Conservation (phyloP, 1,140 invertebrate genomes). For the Tenebrio molitor region DNA sequence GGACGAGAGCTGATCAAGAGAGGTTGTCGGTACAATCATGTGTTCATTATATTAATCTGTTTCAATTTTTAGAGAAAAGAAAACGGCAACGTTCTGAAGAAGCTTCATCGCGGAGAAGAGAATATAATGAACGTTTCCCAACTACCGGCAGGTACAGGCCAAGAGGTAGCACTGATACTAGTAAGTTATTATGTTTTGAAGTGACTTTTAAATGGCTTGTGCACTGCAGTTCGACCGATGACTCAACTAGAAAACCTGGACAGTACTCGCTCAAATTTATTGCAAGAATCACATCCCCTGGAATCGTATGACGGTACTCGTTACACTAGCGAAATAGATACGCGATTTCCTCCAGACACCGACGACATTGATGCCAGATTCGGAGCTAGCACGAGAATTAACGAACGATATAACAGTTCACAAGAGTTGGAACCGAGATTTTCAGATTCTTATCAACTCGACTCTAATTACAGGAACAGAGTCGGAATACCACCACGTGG, state of each 20-base stretch:
- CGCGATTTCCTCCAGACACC: slow-evolving; percentile 67
- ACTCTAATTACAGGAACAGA: slow-evolving; percentile 67
- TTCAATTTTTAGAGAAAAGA: slow-evolving; percentile 79
- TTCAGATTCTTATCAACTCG: slow-evolving; percentile 68
- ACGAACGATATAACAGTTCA: slow-evolving; percentile 61
- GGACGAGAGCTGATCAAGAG: slow-evolving; percentile 90
- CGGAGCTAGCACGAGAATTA: slow-evolving; percentile 70
- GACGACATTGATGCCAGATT: slow-evolving; percentile 74
- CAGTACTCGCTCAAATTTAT: slow-evolving; percentile 52
- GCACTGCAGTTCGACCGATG: slow-evolving; percentile 53
- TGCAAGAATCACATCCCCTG: slow-evolving; percentile 67
- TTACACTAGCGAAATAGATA: slow-evolving; percentile 69
- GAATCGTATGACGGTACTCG: slow-evolving; percentile 72
- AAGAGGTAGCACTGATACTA: slow-evolving; percentile 70
- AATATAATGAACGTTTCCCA: slow-evolving; percentile 77
- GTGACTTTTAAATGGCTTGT: slow-evolving; percentile 27
- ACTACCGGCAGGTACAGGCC: slow-evolving; percentile 70
- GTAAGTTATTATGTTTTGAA: slow-evolving; percentile 60
- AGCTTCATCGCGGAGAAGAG: slow-evolving; percentile 77
- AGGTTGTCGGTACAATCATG: slow-evolving; percentile 72
- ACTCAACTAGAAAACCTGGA: slow-evolving; percentile 54
- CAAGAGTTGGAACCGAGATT: slow-evolving; percentile 64
- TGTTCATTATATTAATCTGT: too few species aligned
- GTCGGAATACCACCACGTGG: slow-evolving; percentile 80
- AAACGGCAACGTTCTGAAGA: slow-evolving; percentile 86